Evolutionary conservation across 2,113 vertebrate genomes (phyloP).

Genomic region (Ginglymostoma cirratum): DNA sequence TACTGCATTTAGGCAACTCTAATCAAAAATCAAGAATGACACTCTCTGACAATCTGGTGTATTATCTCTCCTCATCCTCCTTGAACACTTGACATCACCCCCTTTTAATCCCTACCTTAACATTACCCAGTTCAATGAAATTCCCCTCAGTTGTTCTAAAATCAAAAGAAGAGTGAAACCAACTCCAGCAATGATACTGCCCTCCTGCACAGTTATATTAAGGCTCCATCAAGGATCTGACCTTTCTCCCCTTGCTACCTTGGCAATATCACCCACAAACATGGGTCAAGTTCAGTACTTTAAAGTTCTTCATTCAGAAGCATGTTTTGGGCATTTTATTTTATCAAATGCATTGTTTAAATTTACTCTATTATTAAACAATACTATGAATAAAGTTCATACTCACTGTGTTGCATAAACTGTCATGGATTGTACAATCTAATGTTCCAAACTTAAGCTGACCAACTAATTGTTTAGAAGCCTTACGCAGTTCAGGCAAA

Average conservation of each 20-base stretch:
- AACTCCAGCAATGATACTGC: neutral
- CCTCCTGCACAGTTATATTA: neutral
- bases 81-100: neutral
- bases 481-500: slow-evolving; percentile 89
- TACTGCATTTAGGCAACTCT: neutral
- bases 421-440: slow-evolving; percentile 87
- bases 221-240: neutral
- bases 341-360: neutral
- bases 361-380: neutral
- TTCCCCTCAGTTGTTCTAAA: neutral
- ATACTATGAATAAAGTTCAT: neutral
- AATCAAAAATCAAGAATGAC: slow-evolving; percentile 6
- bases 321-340: neutral
- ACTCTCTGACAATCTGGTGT: neutral
- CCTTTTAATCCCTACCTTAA: neutral
- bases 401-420: slow-evolving; percentile 81
- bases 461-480: slow-evolving; percentile 82
- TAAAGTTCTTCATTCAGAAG: neutral
- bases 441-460: slow-evolving; percentile 89
- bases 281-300: neutral
- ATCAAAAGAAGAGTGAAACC: neutral
- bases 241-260: neutral
- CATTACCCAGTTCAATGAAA: neutral
- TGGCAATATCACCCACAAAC: neutral
- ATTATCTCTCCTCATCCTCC: neutral